phyloP scores from a whole-genome alignment of 2,113 vertebrate species.

The Brienomyrus longianalis region DNA sequence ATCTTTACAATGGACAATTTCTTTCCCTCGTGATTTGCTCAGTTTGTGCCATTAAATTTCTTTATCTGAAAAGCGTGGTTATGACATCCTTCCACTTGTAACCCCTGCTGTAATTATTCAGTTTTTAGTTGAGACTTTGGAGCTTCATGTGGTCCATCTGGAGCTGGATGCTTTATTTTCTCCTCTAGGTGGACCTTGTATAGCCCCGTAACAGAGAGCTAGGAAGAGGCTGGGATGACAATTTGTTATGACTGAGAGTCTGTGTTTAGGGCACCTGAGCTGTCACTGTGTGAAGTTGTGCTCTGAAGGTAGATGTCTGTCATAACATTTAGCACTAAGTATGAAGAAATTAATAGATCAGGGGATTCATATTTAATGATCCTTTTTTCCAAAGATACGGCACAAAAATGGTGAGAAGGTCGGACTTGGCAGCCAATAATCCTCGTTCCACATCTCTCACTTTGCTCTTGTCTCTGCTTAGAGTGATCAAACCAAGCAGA shows the following conservation, averaged over 20 bases:
- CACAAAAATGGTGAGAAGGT: not conserved
- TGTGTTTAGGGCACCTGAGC: not conserved
- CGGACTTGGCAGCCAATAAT: not conserved
- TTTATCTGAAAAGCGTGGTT: not conserved
- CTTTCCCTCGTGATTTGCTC: not conserved
- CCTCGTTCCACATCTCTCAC: not conserved
- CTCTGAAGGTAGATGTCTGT: not conserved
- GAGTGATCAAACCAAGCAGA: not conserved
- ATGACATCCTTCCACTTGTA: not conserved
- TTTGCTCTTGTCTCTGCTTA: not conserved
- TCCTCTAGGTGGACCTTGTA: not conserved
- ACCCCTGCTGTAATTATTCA: not conserved
- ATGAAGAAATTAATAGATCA: too few relatives aligned
- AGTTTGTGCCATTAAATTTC: not conserved
- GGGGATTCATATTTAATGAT: not conserved
- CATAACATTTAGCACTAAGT: not conserved
- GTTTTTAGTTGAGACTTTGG: not conserved
- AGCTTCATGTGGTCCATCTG: not conserved
- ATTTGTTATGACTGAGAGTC: not conserved
- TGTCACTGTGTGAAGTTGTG: not conserved
- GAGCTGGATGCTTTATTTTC: not conserved
- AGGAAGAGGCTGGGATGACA: not conserved
- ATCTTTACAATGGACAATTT: not conserved
- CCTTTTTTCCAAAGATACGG: not conserved
- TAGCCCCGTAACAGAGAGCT: too few relatives aligned